Percentiles rank a stretch among this genome's conserved stretches.
These are phyloP conservation scores for Coleophora deauratella DNA, from an alignment of 2,888 invertebrate genomes.

Conservation along the genomic window DNA sequence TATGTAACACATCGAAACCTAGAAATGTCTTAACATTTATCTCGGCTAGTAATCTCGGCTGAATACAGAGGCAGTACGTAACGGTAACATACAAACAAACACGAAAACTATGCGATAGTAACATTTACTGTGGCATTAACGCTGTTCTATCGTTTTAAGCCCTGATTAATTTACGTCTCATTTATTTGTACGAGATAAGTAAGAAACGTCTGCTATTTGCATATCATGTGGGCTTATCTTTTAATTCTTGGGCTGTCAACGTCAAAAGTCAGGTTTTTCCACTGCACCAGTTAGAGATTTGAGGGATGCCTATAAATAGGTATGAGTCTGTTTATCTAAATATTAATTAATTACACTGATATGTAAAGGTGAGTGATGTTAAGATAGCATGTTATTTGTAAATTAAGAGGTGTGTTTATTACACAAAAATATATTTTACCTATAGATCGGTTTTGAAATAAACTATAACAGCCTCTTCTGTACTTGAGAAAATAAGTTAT, in stretches of 20 bases:
- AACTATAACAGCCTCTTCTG: too few species aligned
- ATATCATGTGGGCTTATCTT: slow-evolving; percentile 63
- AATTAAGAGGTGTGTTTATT: too few species aligned
- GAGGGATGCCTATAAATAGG: slow-evolving; percentile 3
- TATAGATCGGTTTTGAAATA: too few species aligned
- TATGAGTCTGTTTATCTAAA: too few species aligned
- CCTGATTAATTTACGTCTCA: slow-evolving; percentile 65
- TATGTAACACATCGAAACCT: slow-evolving; percentile 6
- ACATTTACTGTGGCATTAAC: slow-evolving; percentile 60
- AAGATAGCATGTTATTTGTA: too few species aligned
- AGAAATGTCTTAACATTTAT: slow-evolving; percentile 7
- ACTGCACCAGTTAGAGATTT: slow-evolving; percentile 3
- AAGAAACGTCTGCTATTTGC: slow-evolving; percentile 60
- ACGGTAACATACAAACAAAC: slow-evolving; percentile 45
- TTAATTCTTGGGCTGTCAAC: slow-evolving; percentile 70
- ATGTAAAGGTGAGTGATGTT: too few species aligned
- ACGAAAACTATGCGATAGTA: slow-evolving; percentile 50
- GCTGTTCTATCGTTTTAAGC: slow-evolving; percentile 54
- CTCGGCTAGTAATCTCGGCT: slow-evolving; percentile 17
- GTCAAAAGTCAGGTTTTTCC: slow-evolving; percentile 39
- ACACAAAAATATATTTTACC: too few species aligned
- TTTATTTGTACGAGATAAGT: slow-evolving; percentile 64
- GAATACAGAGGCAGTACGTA: slow-evolving; percentile 48
- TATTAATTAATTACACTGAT: not conserved
- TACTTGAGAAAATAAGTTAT: too few species aligned